Conservation (phyloP, 2,888 invertebrate species). For the Oeneis ivallda region DNA sequence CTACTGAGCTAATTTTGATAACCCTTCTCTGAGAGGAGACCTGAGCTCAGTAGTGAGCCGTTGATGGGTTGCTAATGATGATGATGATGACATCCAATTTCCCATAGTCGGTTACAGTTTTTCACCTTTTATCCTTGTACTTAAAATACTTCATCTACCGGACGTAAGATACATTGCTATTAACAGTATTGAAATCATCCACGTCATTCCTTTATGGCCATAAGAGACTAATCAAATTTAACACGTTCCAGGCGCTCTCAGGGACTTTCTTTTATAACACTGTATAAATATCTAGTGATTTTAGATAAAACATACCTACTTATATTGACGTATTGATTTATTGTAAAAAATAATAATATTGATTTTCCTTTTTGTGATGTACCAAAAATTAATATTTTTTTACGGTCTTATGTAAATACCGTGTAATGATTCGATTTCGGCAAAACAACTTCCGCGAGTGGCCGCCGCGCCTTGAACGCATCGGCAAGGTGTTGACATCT, state of each 20-base stretch:
- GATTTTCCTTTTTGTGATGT: not conserved
- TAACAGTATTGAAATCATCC: not conserved
- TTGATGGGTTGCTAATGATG: too few relatives aligned
- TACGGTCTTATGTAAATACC: constrained; percentile 35
- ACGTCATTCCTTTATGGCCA: constrained; percentile 3
- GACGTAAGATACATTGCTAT: too few relatives aligned
- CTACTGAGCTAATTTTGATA: too few relatives aligned
- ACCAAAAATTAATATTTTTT: not conserved
- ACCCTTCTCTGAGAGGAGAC: too few relatives aligned
- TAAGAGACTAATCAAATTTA: constrained; percentile 7
- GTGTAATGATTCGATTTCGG: constrained; percentile 39
- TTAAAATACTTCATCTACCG: too few relatives aligned
- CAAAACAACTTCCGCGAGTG: constrained; percentile 39
- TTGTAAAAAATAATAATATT: not conserved
- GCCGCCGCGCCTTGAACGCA: constrained; percentile 34
- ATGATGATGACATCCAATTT: too few relatives aligned
- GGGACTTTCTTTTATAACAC: constrained; percentile 2
- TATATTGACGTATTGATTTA: not conserved
- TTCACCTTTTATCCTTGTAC: too few relatives aligned
- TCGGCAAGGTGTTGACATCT: constrained; percentile 38
- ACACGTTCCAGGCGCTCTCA: constrained; percentile 7
- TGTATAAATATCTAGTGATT: not conserved
- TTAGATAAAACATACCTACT: not conserved
- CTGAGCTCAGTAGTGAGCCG: too few relatives aligned
- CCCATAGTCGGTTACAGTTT: too few relatives aligned